phyloP scores from a whole-genome alignment of 2,888 invertebrate species.

The Myopa testacea region DNA sequence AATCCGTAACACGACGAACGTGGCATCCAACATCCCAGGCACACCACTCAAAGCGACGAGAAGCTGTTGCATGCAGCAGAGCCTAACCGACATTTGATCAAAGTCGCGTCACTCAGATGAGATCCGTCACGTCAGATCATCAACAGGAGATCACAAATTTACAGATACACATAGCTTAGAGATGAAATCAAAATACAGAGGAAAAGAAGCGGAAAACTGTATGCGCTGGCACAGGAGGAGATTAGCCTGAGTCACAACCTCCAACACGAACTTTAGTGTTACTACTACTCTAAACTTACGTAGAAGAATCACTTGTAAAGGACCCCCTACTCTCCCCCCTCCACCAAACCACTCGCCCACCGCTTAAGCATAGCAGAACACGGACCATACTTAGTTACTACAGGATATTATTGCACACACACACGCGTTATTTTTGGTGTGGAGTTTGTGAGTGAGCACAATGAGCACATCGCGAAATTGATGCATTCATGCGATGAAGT shows the following conservation, averaged over 20 bases:
- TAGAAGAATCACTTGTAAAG: too few relatives aligned
- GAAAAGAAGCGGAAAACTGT: neutral
- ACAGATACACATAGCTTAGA: slow-evolving; percentile 15
- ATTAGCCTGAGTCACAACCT: slow-evolving; percentile 1
- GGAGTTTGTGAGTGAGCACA: too few relatives aligned
- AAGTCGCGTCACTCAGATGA: slow-evolving; percentile 33
- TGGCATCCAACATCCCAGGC: neutral
- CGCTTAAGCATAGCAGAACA: too few relatives aligned
- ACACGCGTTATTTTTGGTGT: neutral
- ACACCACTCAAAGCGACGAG: slow-evolving; percentile 15
- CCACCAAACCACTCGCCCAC: too few relatives aligned
- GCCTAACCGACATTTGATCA: slow-evolving; percentile 29
- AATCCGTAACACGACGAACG: too few relatives aligned
- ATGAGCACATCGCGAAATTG: neutral
- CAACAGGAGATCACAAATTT: slow-evolving; percentile 38
- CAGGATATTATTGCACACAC: slow-evolving; percentile 12
- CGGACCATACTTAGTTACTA: neutral
- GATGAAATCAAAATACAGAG: slow-evolving; percentile 1
- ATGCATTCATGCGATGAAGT: slow-evolving; percentile 41
- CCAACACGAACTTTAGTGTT: too few relatives aligned
- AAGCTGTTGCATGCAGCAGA: slow-evolving; percentile 22
- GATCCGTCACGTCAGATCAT: slow-evolving; percentile 14
- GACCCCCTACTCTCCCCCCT: too few relatives aligned
- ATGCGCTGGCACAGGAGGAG: neutral
- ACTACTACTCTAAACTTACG: too few relatives aligned